These are phyloP conservation scores for Agrochola litura DNA, from an alignment of 2,888 invertebrate genomes.

Conservation along the genomic window DNA sequence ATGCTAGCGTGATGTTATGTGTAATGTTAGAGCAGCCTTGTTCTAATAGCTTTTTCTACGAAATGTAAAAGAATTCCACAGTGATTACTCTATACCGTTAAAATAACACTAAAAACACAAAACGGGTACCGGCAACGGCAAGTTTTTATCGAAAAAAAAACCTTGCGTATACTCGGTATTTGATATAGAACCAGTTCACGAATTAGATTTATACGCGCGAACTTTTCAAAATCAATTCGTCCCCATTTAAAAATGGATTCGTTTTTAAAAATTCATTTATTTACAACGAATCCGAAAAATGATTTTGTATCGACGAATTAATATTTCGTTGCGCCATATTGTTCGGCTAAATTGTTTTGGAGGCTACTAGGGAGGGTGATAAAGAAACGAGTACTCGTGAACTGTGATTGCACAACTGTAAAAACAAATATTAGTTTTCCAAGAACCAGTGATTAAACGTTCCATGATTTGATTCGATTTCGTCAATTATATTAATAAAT, in stretches of 20 bases:
- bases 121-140: background rate
- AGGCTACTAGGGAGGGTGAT: conserved; percentile 7
- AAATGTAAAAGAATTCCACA: background rate
- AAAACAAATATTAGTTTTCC: conserved; percentile 38
- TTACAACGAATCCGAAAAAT: conserved; percentile 36
- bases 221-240: conserved; percentile 34
- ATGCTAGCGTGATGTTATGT: too few species aligned
- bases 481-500: conserved; percentile 27
- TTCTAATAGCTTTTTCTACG: background rate
- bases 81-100: too few species aligned
- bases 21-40: too few species aligned
- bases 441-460: conserved; percentile 34
- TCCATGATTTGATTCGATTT: conserved; percentile 45
- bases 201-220: conserved; percentile 4
- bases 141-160: background rate
- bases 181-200: background rate
- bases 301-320: conserved; percentile 45
- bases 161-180: background rate
- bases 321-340: conserved; percentile 49
- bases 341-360: conserved; percentile 24
- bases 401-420: conserved; percentile 31
- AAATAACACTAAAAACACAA: background rate
- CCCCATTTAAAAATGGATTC: conserved; percentile 43
- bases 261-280: conserved; percentile 13
- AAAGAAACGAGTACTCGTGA: conserved; percentile 24